phyloP scores from a whole-genome alignment of 2,113 vertebrate genomes.

The Anhinga rufa region DNA sequence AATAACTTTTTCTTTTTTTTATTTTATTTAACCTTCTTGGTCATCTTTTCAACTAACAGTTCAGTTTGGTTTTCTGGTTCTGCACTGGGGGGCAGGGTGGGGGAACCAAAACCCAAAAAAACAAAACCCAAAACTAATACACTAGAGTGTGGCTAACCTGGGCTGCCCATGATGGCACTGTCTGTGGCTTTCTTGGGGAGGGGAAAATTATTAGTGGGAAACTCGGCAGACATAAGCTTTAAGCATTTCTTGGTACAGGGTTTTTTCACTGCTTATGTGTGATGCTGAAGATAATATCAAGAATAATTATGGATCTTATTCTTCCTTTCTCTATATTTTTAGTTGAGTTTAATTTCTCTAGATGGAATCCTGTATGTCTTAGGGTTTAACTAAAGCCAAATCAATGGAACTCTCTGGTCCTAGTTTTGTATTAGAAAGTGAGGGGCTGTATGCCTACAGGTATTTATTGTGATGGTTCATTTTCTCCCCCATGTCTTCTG shows the following conservation, averaged over 20 bases:
- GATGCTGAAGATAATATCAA: background rate
- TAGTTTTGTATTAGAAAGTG: background rate
- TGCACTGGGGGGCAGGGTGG: background rate
- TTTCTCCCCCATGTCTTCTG: background rate
- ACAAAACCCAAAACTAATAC: background rate
- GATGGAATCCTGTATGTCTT: background rate
- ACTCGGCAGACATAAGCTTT: background rate
- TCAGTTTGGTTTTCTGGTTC: background rate
- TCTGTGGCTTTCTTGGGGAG: background rate
- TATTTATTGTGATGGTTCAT: background rate
- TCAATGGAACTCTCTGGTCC: background rate
- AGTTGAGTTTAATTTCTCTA: background rate
- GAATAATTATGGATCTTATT: background rate
- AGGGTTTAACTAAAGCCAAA: background rate
- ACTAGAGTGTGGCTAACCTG: background rate
- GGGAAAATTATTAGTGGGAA: background rate
- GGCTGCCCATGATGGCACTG: background rate
- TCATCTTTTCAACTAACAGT: background rate
- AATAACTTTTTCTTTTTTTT: background rate
- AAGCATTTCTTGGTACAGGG: background rate
- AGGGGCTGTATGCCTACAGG: background rate
- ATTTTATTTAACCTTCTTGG: background rate
- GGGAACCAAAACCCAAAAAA: too few relatives aligned
- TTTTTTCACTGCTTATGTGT: background rate
- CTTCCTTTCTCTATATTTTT: background rate